These are phyloP conservation scores for Myotis yumanensis DNA, from an alignment of 2,113 vertebrate species.

Conservation along the genomic window DNA sequence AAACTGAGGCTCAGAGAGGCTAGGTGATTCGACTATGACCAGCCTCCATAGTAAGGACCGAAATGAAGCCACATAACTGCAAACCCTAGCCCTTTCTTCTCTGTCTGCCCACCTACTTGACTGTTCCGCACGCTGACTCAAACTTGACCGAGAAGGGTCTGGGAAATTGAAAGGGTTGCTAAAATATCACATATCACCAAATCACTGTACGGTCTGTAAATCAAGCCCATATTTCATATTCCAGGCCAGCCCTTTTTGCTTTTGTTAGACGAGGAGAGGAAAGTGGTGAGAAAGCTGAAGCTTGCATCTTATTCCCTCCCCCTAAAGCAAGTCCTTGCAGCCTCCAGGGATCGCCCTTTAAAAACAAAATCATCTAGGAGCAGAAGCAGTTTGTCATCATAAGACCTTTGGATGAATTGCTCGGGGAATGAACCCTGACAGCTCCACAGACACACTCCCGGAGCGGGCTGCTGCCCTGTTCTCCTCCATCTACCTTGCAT, in stretches of 20 bases:
- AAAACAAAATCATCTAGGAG: conserved; percentile 58
- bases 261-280: background rate
- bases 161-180: background rate
- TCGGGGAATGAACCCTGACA: conserved; percentile 63
- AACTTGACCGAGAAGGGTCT: background rate
- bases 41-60: background rate
- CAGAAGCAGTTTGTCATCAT: conserved; percentile 68
- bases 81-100: background rate
- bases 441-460: conserved; percentile 25
- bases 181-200: background rate
- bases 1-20: background rate
- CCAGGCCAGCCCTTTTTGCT: background rate
- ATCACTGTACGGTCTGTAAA: background rate
- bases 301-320: conserved; percentile 34
- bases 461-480: background rate
- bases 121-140: background rate
- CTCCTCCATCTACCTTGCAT: conserved; percentile 32
- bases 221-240: background rate
- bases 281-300: background rate
- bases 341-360: conserved; percentile 58
- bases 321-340: conserved; percentile 63
- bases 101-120: background rate
- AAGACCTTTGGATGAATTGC: conserved; percentile 50
- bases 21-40: background rate
- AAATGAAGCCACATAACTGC: background rate